phyloP scores from a whole-genome alignment of 37 sponge, comb jelly and placozoan species.

The Crambe crambe region DNA sequence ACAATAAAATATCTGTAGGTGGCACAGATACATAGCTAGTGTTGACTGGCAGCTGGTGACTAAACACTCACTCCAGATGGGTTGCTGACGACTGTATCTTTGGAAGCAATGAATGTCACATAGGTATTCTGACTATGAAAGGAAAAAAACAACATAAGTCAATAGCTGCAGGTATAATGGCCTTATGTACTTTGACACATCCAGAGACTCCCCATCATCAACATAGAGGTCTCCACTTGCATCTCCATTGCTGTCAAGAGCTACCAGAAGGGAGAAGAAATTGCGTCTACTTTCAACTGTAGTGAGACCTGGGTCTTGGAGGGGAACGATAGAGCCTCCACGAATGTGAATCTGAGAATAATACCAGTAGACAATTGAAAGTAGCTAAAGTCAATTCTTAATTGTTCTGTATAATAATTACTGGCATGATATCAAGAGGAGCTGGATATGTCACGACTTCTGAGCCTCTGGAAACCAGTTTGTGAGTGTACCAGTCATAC shows the following conservation, averaged over 20 bases:
- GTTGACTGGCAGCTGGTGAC: background rate
- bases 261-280: constrained; percentile 67
- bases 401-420: no score
- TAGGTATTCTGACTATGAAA: background rate
- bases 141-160: background rate
- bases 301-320: constrained; percentile 64
- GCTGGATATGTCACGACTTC: constrained; percentile 31
- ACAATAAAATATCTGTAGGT: background rate
- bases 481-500: constrained; percentile 67
- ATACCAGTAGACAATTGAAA: no score
- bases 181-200: no score
- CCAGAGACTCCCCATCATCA: constrained; percentile 91
- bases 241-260: constrained; percentile 47
- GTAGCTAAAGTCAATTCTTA: no score
- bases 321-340: constrained; percentile 39
- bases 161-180: no score
- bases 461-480: constrained; percentile 8
- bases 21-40: background rate
- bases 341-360: constrained; percentile 58
- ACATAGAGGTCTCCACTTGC: constrained; percentile 72
- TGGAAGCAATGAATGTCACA: background rate
- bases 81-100: background rate
- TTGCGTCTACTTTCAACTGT: constrained; percentile 66
- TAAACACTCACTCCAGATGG: background rate
- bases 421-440: constrained; percentile 63